Evolutionary conservation across 1,140 invertebrate species (phyloP).

Genomic region (Cardiocondyla obscurior): DNA sequence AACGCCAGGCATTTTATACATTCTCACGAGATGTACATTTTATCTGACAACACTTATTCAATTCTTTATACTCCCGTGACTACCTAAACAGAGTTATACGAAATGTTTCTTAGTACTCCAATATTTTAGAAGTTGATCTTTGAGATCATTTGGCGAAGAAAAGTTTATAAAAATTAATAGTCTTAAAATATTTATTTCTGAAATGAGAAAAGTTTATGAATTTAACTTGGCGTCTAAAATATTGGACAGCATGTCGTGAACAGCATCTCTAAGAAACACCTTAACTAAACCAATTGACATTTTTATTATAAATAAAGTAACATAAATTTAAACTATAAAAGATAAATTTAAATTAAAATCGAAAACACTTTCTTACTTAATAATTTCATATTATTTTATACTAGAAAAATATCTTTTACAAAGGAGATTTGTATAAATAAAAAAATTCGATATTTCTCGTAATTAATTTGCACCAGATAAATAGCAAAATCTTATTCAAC

Average conservation of each 20-base stretch:
- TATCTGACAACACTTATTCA: not conserved
- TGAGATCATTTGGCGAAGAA: not conserved
- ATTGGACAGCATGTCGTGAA: not conserved
- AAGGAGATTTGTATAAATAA: not conserved
- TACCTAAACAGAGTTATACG: not conserved
- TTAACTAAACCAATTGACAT: not conserved
- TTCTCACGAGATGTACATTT: constrained; percentile 23
- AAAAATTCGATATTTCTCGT: not conserved
- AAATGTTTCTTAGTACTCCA: not conserved
- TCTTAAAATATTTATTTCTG: not conserved
- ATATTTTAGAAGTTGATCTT: not conserved
- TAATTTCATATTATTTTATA: not conserved
- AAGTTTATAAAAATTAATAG: not conserved
- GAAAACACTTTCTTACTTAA: not conserved
- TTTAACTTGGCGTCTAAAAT: not conserved
- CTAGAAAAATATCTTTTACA: not conserved
- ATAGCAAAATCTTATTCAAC: not conserved
- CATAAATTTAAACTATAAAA: not conserved
- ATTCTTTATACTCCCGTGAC: not conserved
- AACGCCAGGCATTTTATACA: constrained; percentile 10
- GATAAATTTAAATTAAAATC: not conserved
- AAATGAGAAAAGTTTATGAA: not conserved
- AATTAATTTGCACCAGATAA: not conserved
- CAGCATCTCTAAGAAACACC: not conserved
- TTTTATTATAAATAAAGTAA: not conserved